Conservation (phyloP, 1,140 invertebrate genomes). For the Drosophila sp. region DNA sequence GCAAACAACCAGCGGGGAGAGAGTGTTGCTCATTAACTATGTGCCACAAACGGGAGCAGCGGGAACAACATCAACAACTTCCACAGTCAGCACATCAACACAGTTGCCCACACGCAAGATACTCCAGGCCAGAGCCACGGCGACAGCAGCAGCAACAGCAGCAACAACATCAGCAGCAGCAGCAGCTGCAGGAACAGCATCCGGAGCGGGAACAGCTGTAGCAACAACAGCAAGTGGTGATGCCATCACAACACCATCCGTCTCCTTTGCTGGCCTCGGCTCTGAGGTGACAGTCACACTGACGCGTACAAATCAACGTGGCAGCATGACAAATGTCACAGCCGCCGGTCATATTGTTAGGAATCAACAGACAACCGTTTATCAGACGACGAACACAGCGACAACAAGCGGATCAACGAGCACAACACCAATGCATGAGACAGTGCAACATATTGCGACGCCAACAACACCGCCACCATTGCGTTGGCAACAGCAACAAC, state of each 20-base stretch:
- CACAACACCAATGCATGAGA: constrained; percentile 55
- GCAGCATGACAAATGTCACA: constrained; percentile 67
- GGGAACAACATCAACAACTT: constrained; percentile 41
- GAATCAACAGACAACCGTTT: constrained; percentile 62
- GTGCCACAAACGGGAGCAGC: constrained; percentile 67
- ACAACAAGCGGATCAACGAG: constrained; percentile 32
- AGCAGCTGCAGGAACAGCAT: constrained; percentile 16
- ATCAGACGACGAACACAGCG: constrained; percentile 61
- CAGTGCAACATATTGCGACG: constrained; percentile 60
- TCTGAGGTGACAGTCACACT: constrained; percentile 82
- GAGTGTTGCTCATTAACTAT: constrained; percentile 81
- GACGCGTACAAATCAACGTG: constrained; percentile 75
- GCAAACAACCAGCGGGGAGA: constrained; percentile 78
- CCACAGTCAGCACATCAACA: constrained; percentile 47
- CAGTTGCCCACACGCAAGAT: constrained; percentile 81
- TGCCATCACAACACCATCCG: constrained; percentile 50
- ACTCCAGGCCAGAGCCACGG: constrained; percentile 76
- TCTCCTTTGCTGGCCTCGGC: constrained; percentile 80
- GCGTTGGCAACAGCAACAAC: constrained; percentile 66
- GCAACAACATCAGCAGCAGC: constrained; percentile 31
- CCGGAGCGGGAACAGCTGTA: constrained; percentile 20
- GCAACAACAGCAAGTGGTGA: constrained; percentile 15
- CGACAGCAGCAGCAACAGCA: constrained; percentile 56
- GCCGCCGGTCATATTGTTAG: constrained; percentile 84
- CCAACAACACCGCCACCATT: constrained; percentile 66